These are phyloP conservation scores for Mormyrus lacerda DNA, from an alignment of 2,113 vertebrate genomes.

Conservation along the genomic window DNA sequence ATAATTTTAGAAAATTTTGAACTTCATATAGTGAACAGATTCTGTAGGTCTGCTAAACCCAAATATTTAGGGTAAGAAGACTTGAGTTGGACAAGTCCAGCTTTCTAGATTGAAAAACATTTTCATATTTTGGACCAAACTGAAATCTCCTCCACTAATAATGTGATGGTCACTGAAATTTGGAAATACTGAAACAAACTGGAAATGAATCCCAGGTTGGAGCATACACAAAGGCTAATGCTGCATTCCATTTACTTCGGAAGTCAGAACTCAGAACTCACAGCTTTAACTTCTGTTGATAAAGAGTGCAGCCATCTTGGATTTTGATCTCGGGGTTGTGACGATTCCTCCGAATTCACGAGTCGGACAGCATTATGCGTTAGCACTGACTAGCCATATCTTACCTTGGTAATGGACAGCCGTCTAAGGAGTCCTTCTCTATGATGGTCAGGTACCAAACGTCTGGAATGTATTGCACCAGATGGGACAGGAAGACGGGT, in stretches of 20 bases:
- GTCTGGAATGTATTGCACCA: constrained; percentile 62
- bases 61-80: not conserved
- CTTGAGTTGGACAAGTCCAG: not conserved
- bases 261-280: no score
- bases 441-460: constrained; percentile 63
- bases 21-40: not conserved
- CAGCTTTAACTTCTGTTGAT: no score
- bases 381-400: not conserved
- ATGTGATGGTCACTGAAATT: not conserved
- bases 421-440: not conserved
- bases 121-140: not conserved
- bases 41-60: not conserved
- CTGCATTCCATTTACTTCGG: no score
- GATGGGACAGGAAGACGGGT: constrained; percentile 60
- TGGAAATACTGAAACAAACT: not conserved
- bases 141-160: not conserved
- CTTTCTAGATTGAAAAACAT: not conserved
- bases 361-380: not conserved
- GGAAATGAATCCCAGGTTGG: not conserved
- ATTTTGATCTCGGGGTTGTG: no score
- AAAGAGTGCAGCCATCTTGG: no score
- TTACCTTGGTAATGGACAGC: not conserved
- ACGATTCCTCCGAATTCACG: no score
- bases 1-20: not conserved
- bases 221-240: not conserved